Percentiles rank a stretch among this genome's conserved stretches.
Evolutionary conservation across 2,113 vertebrate species (phyloP).

Genomic region (Prionailurus viverrinus): DNA sequence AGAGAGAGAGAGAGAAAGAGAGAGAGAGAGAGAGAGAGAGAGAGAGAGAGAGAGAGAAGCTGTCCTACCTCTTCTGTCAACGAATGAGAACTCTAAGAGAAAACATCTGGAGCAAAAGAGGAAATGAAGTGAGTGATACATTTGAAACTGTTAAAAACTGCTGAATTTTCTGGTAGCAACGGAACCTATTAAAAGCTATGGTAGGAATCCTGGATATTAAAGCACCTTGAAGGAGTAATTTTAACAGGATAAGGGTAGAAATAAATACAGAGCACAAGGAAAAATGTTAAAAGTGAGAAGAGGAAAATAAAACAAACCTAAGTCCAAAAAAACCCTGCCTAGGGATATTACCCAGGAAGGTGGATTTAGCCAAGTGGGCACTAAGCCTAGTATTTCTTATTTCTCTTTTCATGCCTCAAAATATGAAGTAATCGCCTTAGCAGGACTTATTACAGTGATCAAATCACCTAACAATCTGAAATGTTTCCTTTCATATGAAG

Average conservation of each 20-base stretch:
- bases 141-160: not conserved
- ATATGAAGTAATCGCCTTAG: constrained; percentile 45
- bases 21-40: not conserved
- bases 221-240: not conserved
- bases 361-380: constrained; percentile 56
- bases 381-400: constrained; percentile 51
- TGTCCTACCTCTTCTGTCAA: not conserved
- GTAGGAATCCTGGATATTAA: not conserved
- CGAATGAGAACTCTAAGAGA: constrained; percentile 9
- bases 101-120: constrained; percentile 35
- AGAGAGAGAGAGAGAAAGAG: too few relatives aligned
- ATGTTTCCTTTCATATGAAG: not conserved
- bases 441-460: not conserved
- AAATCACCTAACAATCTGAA: constrained; percentile 32
- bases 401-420: constrained; percentile 5
- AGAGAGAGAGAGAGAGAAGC: not conserved
- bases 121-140: not conserved
- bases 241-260: constrained; percentile 51
- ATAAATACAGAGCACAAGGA: constrained; percentile 14
- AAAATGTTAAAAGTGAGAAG: constrained; percentile 51
- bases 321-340: not conserved
- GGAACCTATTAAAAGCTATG: not conserved
- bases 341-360: constrained; percentile 21
- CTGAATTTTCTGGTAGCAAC: constrained; percentile 12
- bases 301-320: constrained; percentile 58